These are phyloP conservation scores for Psilanteris sp. DNA, from an alignment of 1,140 invertebrate species.

Conservation along the genomic window DNA sequence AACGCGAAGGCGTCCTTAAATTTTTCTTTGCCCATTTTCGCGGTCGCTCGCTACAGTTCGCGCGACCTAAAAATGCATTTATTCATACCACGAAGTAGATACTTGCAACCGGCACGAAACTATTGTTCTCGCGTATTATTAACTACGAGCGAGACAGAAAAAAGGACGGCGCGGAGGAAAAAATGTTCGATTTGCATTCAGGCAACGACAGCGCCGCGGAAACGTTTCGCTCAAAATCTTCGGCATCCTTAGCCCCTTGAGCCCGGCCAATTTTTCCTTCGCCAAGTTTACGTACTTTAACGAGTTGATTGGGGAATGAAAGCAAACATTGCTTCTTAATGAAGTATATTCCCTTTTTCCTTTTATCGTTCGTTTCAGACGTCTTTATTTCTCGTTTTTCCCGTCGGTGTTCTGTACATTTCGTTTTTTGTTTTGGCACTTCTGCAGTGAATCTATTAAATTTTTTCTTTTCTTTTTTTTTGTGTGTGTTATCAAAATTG, in stretches of 20 bases:
- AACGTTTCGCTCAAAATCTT: slow-evolving; percentile 38
- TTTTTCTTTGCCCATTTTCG: slow-evolving; percentile 58
- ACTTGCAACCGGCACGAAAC: slow-evolving; percentile 60
- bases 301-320: slow-evolving; percentile 45
- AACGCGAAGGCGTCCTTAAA: slow-evolving; percentile 48
- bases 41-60: slow-evolving; percentile 37
- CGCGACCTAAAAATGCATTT: slow-evolving; percentile 66
- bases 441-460: slow-evolving; percentile 34
- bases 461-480: slow-evolving; percentile 13
- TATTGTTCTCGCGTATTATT: slow-evolving; percentile 65
- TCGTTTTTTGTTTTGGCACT: slow-evolving; percentile 3
- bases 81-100: slow-evolving; percentile 64
- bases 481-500: background rate
- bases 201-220: slow-evolving; percentile 2
- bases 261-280: slow-evolving; percentile 43
- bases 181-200: slow-evolving; percentile 62
- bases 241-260: slow-evolving; percentile 5
- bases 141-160: slow-evolving; percentile 55
- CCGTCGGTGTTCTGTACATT: slow-evolving; percentile 7
- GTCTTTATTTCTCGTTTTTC: slow-evolving; percentile 16
- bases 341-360: slow-evolving; percentile 22
- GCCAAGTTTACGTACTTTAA: slow-evolving; percentile 54
- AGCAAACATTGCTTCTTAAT: slow-evolving; percentile 45
- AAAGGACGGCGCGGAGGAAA: slow-evolving; percentile 12
- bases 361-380: background rate